phyloP scores from a whole-genome alignment of 2,888 invertebrate genomes.

The Chloroclystis v-ata region DNA sequence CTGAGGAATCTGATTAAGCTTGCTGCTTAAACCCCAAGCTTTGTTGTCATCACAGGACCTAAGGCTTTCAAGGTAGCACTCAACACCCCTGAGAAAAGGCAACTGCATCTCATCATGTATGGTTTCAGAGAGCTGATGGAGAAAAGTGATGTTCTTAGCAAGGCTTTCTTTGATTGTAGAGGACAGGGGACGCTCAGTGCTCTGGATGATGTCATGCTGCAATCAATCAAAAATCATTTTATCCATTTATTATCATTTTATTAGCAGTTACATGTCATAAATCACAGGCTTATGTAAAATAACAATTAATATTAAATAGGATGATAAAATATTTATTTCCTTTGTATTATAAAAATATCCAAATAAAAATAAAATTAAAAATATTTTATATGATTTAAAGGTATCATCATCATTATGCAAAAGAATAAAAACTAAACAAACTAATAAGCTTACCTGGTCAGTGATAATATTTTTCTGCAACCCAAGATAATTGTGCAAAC shows the following conservation, averaged over 20 bases:
- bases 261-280: no score
- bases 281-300: no score
- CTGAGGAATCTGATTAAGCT: constrained; percentile 63
- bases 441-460: constrained; percentile 52
- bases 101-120: constrained; percentile 67
- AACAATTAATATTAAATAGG: no score
- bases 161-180: constrained; percentile 60
- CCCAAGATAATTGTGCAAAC: constrained; percentile 63
- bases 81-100: constrained; percentile 66
- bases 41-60: constrained; percentile 68
- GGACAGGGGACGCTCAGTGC: constrained; percentile 64
- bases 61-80: constrained; percentile 64
- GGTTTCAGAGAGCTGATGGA: constrained; percentile 65
- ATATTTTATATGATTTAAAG: no score
- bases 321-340: no score
- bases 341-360: no score
- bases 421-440: no score
- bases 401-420: no score
- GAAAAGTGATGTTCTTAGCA: constrained; percentile 64
- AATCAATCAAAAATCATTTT: constrained; percentile 29
- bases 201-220: constrained; percentile 67
- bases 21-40: constrained; percentile 69
- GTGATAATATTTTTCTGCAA: constrained; percentile 55
- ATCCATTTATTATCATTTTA: no score
- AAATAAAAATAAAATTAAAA: no score